Conservation (phyloP, 2,113 vertebrate species). For the Phyllopteryx taeniolatus region DNA sequence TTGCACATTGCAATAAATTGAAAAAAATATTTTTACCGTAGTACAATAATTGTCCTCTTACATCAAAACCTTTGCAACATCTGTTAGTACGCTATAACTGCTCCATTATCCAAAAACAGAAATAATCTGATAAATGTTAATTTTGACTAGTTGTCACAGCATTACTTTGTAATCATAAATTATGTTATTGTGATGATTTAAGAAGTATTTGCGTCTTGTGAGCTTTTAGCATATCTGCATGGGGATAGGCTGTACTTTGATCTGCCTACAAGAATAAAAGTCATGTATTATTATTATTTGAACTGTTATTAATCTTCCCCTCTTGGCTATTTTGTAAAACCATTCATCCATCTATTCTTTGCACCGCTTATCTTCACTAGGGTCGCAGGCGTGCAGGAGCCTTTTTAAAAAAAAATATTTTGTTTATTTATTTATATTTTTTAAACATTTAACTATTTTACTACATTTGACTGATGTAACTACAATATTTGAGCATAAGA, state of each 20-base stretch:
- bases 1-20: conserved; percentile 38
- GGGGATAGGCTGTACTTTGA: conserved; percentile 55
- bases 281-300: background rate
- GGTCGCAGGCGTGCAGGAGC: no score
- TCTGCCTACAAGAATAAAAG: conserved; percentile 5
- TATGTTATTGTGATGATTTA: background rate
- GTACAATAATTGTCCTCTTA: conserved; percentile 38
- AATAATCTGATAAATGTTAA: conserved; percentile 28
- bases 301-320: background rate
- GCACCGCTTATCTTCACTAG: no score
- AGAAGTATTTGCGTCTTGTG: background rate
- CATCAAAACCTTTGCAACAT: conserved; percentile 12
- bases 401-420: no score
- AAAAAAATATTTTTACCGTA: conserved; percentile 49
- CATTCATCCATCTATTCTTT: no score
- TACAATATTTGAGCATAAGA: background rate
- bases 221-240: conserved; percentile 46
- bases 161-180: background rate
- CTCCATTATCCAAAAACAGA: background rate
- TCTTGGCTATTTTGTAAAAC: background rate
- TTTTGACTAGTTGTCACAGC: conserved; percentile 20
- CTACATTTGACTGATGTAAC: background rate
- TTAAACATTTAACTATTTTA: background rate
- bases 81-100: conserved; percentile 23
- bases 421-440: no score